Conservation (phyloP, 2,797 vertebrate genomes). For the Echeneis naucrates region DNA sequence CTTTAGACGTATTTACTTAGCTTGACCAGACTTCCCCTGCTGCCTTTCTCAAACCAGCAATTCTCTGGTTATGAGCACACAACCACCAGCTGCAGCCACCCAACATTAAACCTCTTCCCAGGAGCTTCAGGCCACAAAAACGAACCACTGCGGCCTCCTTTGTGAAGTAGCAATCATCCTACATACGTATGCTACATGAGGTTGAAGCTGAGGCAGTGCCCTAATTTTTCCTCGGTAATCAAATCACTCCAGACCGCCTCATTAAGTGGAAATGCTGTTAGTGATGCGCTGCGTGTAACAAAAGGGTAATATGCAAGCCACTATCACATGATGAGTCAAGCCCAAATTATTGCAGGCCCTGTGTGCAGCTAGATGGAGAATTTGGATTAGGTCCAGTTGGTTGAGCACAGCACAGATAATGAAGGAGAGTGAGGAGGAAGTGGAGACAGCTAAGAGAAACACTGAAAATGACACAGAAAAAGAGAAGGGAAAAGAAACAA, state of each 20-base stretch:
- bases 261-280: constrained; percentile 6
- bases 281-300: background rate
- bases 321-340: constrained; percentile 9
- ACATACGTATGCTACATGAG: background rate
- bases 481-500: background rate
- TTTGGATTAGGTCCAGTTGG: constrained; percentile 31
- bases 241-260: background rate
- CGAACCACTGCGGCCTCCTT: background rate
- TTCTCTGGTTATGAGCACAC: background rate
- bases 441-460: background rate
- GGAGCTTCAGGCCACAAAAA: constrained; percentile 22
- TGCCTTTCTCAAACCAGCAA: constrained; percentile 25
- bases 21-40: background rate
- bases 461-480: background rate
- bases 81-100: background rate
- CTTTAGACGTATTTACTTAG: constrained; percentile 38
- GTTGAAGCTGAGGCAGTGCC: background rate
- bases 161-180: background rate
- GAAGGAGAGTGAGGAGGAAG: constrained; percentile 6
- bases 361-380: constrained; percentile 2
- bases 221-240: background rate
- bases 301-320: constrained; percentile 2
- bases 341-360: background rate
- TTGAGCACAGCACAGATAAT: constrained; percentile 28
- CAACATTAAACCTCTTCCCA: constrained; percentile 17